These are phyloP conservation scores for Tragelaphus imberbis DNA, from an alignment of 2,113 vertebrate species.

Conservation along the genomic window DNA sequence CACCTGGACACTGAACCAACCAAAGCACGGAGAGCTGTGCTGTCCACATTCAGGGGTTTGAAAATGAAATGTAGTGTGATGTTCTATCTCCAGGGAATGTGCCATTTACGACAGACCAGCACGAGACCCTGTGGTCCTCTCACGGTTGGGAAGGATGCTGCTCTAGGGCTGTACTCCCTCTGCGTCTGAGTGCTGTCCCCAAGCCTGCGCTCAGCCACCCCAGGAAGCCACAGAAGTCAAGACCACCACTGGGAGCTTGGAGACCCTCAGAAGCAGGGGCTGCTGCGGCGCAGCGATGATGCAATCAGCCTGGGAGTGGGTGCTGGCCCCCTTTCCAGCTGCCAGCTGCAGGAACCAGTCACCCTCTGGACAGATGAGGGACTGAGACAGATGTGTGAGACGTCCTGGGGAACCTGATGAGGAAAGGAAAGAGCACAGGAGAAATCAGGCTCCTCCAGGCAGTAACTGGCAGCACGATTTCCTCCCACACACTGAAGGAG, in stretches of 20 bases:
- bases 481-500: not conserved
- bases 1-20: not conserved
- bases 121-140: not conserved
- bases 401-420: constrained; percentile 8
- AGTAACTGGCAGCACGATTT: not conserved
- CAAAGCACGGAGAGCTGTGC: not conserved
- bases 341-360: not conserved
- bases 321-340: not conserved
- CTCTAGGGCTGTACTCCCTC: not conserved
- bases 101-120: not conserved
- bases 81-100: not conserved
- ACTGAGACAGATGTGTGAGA: not conserved
- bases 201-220: constrained; percentile 44
- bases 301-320: not conserved
- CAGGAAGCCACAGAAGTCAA: not conserved
- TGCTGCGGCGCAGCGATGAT: rapidly evolving
- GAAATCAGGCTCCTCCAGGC: not conserved
- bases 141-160: rapidly evolving
- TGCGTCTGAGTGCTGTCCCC: not conserved
- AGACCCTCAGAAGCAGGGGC: not conserved
- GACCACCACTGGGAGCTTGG: not conserved
- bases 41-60: not conserved
- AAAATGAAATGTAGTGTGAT: not conserved
- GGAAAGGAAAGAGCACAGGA: not conserved
- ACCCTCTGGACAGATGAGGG: not conserved